Percentiles rank a stretch among this genome's conserved stretches.
Conservation (phyloP, 1,140 invertebrate genomes). For the Drosophila mojavensis region DNA sequence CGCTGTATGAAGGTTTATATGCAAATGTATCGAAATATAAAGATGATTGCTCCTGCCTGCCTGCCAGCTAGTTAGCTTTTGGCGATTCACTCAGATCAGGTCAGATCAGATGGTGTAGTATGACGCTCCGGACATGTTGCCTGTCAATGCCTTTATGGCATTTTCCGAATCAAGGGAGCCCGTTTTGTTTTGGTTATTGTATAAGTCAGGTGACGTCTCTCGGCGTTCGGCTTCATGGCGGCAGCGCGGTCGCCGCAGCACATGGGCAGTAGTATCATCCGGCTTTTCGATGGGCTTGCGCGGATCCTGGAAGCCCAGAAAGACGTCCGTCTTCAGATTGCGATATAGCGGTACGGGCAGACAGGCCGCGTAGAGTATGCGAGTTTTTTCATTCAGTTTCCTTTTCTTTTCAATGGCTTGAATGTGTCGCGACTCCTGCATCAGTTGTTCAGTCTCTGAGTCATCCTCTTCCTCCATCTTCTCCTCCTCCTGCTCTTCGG, state of each 20-base stretch:
- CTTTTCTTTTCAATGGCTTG: background rate
- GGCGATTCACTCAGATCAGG: background rate
- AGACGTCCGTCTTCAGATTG: background rate
- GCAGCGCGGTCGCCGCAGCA: conserved; percentile 5
- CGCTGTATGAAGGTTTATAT: background rate
- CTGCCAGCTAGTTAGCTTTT: no score
- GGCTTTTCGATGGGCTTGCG: background rate
- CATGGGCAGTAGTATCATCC: background rate
- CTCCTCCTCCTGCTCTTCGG: background rate
- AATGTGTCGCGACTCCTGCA: no score
- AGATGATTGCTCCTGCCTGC: no score
- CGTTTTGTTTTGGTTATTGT: no score
- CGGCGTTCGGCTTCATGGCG: no score
- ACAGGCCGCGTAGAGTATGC: no score
- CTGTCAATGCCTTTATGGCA: no score
- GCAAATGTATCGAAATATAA: conserved; percentile 1
- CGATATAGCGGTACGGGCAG: background rate
- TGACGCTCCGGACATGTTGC: background rate
- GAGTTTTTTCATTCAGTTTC: no score
- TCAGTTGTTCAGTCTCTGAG: no score
- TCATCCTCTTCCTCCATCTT: background rate
- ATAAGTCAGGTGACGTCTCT: no score
- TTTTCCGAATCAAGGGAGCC: no score
- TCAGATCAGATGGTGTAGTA: background rate
- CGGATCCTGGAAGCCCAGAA: conserved; percentile 15